Percentiles rank a stretch among this genome's conserved stretches.
Evolutionary conservation across 2,888 invertebrate species (phyloP).

Genomic region (Diplazon laetatorius): DNA sequence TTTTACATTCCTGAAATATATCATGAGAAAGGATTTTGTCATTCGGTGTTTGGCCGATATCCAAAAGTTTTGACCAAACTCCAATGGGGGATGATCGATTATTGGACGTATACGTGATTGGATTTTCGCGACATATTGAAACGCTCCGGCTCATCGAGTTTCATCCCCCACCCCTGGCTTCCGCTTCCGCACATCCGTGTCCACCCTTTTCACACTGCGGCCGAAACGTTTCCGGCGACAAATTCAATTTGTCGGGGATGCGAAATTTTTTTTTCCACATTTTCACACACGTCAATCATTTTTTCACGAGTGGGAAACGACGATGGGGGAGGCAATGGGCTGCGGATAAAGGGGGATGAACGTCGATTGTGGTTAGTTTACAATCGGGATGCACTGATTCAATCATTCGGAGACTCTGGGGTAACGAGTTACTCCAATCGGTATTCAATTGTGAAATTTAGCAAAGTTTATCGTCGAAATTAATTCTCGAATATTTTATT

Average conservation of each 20-base stretch:
- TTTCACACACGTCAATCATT: background rate
- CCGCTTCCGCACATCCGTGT: too few species aligned
- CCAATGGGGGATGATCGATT: conserved; percentile 48
- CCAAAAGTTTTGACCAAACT: conserved; percentile 40
- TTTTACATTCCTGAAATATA: conserved; percentile 6
- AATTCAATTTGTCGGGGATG: conserved; percentile 28
- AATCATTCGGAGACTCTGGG: too few species aligned
- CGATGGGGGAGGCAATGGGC: background rate
- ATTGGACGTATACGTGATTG: conserved; percentile 35
- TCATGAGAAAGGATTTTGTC: conserved; percentile 24
- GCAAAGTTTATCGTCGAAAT: too few species aligned
- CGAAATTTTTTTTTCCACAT: conserved; percentile 9
- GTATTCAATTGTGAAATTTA: too few species aligned
- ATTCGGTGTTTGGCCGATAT: conserved; percentile 37
- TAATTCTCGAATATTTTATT: too few species aligned
- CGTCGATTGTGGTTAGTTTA: too few species aligned
- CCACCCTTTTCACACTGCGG: too few species aligned
- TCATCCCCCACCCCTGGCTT: background rate
- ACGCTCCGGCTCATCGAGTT: conserved; percentile 12
- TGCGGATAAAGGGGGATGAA: too few species aligned
- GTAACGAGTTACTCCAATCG: too few species aligned
- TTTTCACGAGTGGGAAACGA: background rate
- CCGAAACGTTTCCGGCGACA: conserved; percentile 11
- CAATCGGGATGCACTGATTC: too few species aligned
- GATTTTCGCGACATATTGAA: conserved; percentile 28